Evolutionary conservation across 1,140 invertebrate species (phyloP).

Genomic region (Diachasmimorpha longicaudata): DNA sequence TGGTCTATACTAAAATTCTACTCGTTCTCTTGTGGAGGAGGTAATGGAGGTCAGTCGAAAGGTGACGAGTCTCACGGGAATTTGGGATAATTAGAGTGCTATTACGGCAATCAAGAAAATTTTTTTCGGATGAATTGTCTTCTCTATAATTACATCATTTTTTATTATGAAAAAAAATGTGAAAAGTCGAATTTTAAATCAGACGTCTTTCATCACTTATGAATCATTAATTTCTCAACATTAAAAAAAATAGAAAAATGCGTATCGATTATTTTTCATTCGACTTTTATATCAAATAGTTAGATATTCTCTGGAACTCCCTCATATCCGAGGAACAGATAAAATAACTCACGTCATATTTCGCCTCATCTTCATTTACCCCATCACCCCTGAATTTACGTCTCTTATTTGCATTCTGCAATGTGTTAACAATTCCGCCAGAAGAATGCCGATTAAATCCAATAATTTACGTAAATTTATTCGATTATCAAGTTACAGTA

Average conservation of each 20-base stretch:
- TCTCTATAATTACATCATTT: no score
- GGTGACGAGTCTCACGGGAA: background rate
- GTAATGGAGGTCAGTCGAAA: background rate
- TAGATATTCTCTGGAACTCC: no score
- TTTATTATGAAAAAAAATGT: no score
- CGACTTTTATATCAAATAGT: no score
- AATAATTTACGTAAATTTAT: background rate
- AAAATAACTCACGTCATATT: background rate
- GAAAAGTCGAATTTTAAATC: no score
- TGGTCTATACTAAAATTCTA: background rate
- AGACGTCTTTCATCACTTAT: no score
- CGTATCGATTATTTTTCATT: no score
- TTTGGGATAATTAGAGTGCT: no score
- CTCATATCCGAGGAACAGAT: background rate
- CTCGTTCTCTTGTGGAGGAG: background rate
- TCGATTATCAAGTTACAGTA: conserved; percentile 4
- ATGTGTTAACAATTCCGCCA: conserved; percentile 11
- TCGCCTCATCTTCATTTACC: background rate
- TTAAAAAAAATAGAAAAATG: no score
- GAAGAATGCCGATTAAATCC: background rate
- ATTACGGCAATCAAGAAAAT: no score
- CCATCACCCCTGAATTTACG: background rate
- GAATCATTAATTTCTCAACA: no score
- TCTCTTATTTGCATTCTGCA: background rate
- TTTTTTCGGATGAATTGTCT: no score